phyloP scores from a whole-genome alignment of 1,140 invertebrate genomes.

The Drosophila punjabiensis region DNA sequence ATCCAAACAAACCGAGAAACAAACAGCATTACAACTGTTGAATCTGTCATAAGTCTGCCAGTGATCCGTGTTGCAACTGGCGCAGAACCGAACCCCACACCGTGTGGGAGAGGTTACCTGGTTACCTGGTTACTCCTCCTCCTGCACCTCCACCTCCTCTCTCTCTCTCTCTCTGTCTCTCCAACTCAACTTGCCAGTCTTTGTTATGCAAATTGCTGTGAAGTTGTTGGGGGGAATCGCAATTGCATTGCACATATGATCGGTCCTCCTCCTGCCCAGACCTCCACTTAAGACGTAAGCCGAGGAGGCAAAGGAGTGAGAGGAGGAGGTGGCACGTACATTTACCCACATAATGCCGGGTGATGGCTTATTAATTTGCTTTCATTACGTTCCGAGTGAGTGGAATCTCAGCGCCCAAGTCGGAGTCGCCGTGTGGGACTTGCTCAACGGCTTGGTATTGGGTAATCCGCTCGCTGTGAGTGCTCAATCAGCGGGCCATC shows the following conservation, averaged over 20 bases:
- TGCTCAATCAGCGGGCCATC: constrained; percentile 33
- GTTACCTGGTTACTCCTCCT: constrained; percentile 3
- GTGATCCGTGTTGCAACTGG: constrained; percentile 36
- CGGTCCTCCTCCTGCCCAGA: background rate
- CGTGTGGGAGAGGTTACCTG: constrained; percentile 30
- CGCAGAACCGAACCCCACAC: constrained; percentile 10
- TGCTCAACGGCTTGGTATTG: constrained; percentile 24
- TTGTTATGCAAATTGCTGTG: constrained; percentile 47
- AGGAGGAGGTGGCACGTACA: background rate
- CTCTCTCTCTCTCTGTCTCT: background rate
- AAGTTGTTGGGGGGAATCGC: constrained; percentile 12
- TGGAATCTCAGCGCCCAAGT: constrained; percentile 26
- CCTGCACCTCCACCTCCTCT: background rate
- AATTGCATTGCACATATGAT: constrained; percentile 32
- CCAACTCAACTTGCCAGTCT: background rate
- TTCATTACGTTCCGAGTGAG: constrained; percentile 48
- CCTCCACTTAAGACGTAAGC: constrained; percentile 13
- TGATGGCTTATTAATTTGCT: constrained; percentile 64
- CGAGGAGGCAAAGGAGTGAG: background rate
- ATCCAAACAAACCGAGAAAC: constrained; percentile 19
- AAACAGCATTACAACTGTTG: constrained; percentile 35
- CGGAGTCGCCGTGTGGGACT: constrained; percentile 19
- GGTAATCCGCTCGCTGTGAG: constrained; percentile 28
- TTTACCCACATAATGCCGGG: constrained; percentile 29
- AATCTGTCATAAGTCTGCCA: constrained; percentile 37